phyloP scores from a whole-genome alignment of 2,888 invertebrate species.

The Hypselothyrea guttata region DNA sequence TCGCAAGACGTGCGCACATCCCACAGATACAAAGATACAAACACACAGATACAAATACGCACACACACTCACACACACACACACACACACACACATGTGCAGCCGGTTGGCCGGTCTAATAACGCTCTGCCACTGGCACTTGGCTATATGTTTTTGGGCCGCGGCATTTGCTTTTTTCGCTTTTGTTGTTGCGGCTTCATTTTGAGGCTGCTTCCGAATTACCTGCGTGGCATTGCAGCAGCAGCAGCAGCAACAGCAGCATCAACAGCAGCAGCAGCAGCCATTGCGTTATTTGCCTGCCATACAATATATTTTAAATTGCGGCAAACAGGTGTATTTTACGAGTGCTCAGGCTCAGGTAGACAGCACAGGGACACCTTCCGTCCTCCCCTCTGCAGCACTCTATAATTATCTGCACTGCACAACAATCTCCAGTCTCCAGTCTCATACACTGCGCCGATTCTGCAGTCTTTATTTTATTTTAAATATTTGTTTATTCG shows the following conservation, averaged over 20 bases:
- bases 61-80: constrained; percentile 28
- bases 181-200: constrained; percentile 52
- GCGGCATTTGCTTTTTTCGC: constrained; percentile 62
- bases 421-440: too few relatives aligned
- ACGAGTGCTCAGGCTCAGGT: constrained; percentile 40
- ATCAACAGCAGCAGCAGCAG: constrained; percentile 21
- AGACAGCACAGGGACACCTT: constrained; percentile 12
- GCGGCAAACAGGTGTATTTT: constrained; percentile 76
- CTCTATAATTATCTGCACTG: background rate
- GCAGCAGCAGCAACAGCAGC: constrained; percentile 35
- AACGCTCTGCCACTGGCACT: constrained; percentile 57
- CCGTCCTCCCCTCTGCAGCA: background rate
- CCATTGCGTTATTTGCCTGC: constrained; percentile 69
- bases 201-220: constrained; percentile 80
- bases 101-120: constrained; percentile 61
- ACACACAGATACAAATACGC: constrained; percentile 27
- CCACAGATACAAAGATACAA: constrained; percentile 51
- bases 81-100: constrained; percentile 16
- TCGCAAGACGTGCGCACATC: constrained; percentile 65
- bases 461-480: too few relatives aligned
- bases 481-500: too few relatives aligned
- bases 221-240: constrained; percentile 67
- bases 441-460: too few relatives aligned
- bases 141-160: constrained; percentile 69
- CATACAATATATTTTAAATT: constrained; percentile 75